Evolutionary conservation across 1,140 invertebrate genomes (phyloP), one percentile per base, ranked within the genome.

Genomic region (Thaumetopoea pityocampa): DNA sequence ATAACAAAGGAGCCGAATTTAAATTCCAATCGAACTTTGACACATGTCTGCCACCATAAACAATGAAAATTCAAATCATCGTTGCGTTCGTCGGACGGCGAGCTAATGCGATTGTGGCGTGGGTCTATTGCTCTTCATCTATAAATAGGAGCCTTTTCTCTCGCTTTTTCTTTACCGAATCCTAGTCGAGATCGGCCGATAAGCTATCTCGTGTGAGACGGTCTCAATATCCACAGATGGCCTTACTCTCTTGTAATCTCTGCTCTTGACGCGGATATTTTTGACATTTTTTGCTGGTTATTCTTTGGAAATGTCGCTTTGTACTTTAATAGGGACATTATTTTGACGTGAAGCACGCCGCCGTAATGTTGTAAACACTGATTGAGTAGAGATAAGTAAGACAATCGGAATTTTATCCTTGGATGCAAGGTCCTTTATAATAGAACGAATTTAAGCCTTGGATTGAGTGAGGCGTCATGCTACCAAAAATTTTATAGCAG

Each of bases 21-120:
- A 78, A 84, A 84, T 84, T 81, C 79, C 74, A 78, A 84, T 84
- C 77, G 79, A 84, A 84, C 79, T 84, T 81, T 84, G 79, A 84
- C 79, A 84, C 77, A 84, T 84, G 79, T 84, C 79, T 84, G 79
- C 79, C 79, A 81, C 79, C 77, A 84, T 78, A 84, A 81, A 84
- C 79, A 84, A 84, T 84, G 65, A 72, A 81, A 84, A 81, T 80
- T 81, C 80, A 77, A 84, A 84, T 81, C 80, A 80, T 81, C 67
- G 68, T 78, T 57, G 63, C 43, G 56, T 71, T 68, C 64, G 68
- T 69, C 63, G 62, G 62, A 65, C 52, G 62, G 57, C 70, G 58
- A 65, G 54, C 67, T 83, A 83, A 83, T 83, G 72, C 74, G 74
- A 79, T 81, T 73, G 74, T 64, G 77, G 70, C 67, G 56, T 59